Evolutionary conservation across 2,113 vertebrate species (phyloP), one percentile per base, ranked within the genome.

Genomic region (Indri indri): DNA sequence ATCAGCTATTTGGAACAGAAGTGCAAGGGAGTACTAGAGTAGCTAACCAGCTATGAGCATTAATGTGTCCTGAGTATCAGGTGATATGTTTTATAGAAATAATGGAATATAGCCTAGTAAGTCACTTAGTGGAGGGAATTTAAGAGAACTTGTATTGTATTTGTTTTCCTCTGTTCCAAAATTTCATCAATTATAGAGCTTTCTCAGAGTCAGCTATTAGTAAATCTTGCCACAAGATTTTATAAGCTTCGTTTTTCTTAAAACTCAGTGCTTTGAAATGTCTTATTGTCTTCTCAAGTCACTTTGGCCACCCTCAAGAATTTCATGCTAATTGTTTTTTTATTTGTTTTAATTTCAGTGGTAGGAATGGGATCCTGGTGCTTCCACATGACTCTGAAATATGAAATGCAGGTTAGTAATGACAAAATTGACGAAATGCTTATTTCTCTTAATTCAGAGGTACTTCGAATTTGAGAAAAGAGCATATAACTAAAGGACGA

Each of bases 361-460:
- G 99, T 99, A 54, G 99, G 99, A 77, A 97, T 99, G 94, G 99
- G 99, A 80, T 99, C 99, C 88, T 99, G 99, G 99, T 99, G 99
- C 98, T 99, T 99, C 98, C 99, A 99, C 98, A 99, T 99, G 99
- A 99, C 99, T 23, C 98, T 99, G 97, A 99, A 99, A 89, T 99
- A 99, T 98, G 99, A 99, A 98, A 99, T 99, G 99, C 99, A 99
- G 99, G 99, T 99, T 96, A 98, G 99, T 97, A 89, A 93, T 91
- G 34, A 83, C 61, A 93, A 91, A 91, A 93, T 91, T 87, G 17
- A 95, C 63, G 52, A 81, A 92, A 74, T 92, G 81, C 18, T 92
- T 89, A 70, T 83, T 88, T 97, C 52, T 94, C 25, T 92, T 90
- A 80, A 94, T 89, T 57, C 80, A 93, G 68, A 97, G 17, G 61